A percentile compares a stretch with the other conserved stretches of the same genome.
Conservation (phyloP, 2,113 vertebrate species). For the Patagioenas fasciata region DNA sequence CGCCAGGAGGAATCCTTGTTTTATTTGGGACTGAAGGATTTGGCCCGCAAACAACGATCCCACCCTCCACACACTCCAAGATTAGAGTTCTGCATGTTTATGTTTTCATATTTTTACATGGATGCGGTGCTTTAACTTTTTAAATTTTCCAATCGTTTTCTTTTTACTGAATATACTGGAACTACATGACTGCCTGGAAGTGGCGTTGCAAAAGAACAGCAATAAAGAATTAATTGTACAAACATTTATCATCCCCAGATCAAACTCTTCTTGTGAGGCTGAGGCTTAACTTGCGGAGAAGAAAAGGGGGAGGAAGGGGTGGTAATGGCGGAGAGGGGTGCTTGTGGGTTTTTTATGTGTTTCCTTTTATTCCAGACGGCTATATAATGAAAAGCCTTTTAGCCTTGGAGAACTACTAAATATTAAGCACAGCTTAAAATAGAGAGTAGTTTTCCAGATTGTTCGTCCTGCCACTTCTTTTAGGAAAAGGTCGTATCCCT, state of each 20-base stretch:
- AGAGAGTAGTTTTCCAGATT: not conserved
- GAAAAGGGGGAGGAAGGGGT: conserved; percentile 10
- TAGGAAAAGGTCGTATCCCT: conserved; percentile 41
- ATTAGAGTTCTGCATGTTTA: accelerated
- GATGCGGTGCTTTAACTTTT: not conserved
- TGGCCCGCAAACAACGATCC: not conserved
- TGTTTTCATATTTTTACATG: not conserved
- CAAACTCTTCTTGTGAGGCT: conserved; percentile 40
- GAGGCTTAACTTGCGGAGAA: not conserved
- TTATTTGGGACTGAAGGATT: not conserved
- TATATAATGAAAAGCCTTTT: conserved; percentile 1
- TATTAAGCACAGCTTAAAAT: conserved; percentile 31
- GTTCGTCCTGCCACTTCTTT: conserved; percentile 7
- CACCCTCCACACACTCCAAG: not conserved
- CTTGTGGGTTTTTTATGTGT: conserved; percentile 22
- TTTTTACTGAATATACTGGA: not conserved
- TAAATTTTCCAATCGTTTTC: not conserved
- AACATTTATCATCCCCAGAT: conserved; percentile 52
- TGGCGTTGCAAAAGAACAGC: not conserved
- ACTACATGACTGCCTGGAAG: not conserved
- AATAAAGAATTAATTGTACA: conserved; percentile 59
- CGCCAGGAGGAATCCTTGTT: not conserved
- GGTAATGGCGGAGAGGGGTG: not conserved
- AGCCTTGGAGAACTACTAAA: conserved; percentile 27
- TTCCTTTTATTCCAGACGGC: conserved; percentile 41